Base-by-base conservation (phyloP, 37 sponge, comb jelly and placozoan genomes). In the Dysidea cf. avara region DNA sequence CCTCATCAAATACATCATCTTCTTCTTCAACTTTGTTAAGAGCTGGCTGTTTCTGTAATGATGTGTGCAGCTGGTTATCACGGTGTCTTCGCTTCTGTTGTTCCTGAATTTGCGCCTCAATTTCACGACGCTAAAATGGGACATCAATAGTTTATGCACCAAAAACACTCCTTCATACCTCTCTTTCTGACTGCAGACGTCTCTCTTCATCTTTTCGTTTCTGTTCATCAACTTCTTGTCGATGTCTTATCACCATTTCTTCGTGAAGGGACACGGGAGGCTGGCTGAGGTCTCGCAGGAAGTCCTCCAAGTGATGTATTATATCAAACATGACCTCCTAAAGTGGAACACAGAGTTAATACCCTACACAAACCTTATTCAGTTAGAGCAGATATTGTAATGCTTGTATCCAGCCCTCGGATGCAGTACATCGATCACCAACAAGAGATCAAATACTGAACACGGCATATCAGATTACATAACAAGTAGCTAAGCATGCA, bases 251-350 rank as follows among this genome's bases (percentile, higher is more conserved):
- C 31, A 90, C 49, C 90, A 90, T 90, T 64, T 90, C 85, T 72
- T 90, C 78, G 38, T 90, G 60, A 22, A 90, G 77, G 9, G 90
- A 90, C 18, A 84, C 57, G 14, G 49, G 80, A 11, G 79, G 81
- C 18, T 82, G 77, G 20, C 81, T 81, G n/a, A 84, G 81, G 26
- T 68, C 61, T 62, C 84, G 85, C 52, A 90, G 78, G 60, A 84
- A 90, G 6, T 50, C n/a, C 38, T 71, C 56, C 5, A 30, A 18
- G n/a, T 34, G 56, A 32, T 56, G 56, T 0, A 71, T 30, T 25
- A 71, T 34, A 12, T 71, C 38, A 53, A 71, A 71, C 56, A 71
- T 71, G 55, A 71, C 54, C 20, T 54, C 71, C 71, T 71, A 9
- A 9, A 43, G 46, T 43, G 46, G n/a, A 43, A 43, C 46, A n/a